These are phyloP conservation scores for Burhinus oedicnemus DNA, from an alignment of 2,113 vertebrate species.

Conservation along the genomic window DNA sequence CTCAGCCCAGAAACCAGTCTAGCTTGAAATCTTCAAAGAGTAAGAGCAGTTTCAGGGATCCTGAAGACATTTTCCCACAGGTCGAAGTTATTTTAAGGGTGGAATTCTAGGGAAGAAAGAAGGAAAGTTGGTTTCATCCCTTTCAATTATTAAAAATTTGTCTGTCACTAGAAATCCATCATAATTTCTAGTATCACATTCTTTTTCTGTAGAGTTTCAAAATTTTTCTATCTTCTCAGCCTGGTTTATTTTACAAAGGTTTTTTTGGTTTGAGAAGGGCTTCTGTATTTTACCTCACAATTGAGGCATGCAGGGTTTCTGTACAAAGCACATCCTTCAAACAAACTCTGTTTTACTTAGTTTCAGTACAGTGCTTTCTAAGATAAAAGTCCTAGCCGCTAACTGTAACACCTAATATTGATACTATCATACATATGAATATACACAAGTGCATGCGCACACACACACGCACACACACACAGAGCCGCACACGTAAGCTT, in stretches of 20 bases:
- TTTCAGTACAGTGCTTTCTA: not conserved
- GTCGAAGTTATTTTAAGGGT: not conserved
- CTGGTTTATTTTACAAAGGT: not conserved
- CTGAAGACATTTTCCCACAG: not conserved
- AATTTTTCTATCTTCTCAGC: not conserved
- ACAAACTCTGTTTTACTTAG: not conserved
- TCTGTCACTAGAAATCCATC: not conserved
- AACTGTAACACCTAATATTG: not conserved
- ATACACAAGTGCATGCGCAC: fast-evolving
- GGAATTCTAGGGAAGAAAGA: not conserved
- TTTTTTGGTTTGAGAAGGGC: not conserved
- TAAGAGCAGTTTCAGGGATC: not conserved
- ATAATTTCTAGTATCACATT: not conserved
- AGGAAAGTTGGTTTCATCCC: fast-evolving
- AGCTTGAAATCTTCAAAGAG: not conserved
- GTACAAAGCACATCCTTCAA: not conserved
- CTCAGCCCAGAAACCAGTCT: no score
- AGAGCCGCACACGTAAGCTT: not conserved
- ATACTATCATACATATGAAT: fast-evolving
- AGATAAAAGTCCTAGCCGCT: not conserved
- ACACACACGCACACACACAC: not conserved
- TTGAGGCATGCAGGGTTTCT: not conserved
- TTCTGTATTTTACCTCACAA: not conserved
- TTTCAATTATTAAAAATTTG: not conserved
- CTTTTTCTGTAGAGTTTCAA: not conserved